Base-by-base conservation (phyloP, 2,113 vertebrate genomes). In the Oostethus manadensis region DNA sequence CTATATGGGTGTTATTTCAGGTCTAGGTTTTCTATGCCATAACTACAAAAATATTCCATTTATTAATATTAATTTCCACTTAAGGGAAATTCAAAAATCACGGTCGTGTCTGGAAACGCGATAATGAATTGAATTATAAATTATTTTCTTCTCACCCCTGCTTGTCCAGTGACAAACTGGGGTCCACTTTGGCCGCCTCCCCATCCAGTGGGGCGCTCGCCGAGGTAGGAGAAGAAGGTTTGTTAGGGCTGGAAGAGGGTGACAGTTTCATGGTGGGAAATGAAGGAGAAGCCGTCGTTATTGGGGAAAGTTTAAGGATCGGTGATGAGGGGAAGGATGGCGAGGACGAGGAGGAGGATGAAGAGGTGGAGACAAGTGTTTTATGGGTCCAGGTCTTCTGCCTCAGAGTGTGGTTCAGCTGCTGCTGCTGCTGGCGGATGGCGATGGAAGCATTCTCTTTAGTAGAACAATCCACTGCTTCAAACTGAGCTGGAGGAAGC, bases 351-450 rank as follows among this genome's bases (percentile, higher is more conserved):
- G 79, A 83, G 26, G 83, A 79, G 15, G 81, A 54, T 46, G 88
- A 76, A 3, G 51, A 84, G 58, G 43, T 58, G 56, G 3, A 60
- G 8, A 94, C 92, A 51, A 95, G 74, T 51, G 89, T 89, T 87
- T 94, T 97, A 54, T 90, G 83, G 44, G 88, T 94, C 94, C 94
- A 96, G 87, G 91, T 96, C 79, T 93, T 96, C 79, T 94, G 94
- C 10, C 93, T 90, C 3, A 89, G 86, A 44, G 82, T 86, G 22
- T 86, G 88, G 57, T 87, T 86, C 40, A 77, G 78, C 21, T 67
- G 74, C 38, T 70, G 75, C 57, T 75, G 80, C 68, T 77, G 77
- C 45, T 80, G 80, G 43, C 90, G 90, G 40, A 33, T 2, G 3
- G 74, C 48, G 38, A 59, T 65, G 17, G 74, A 71, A 0, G 46